phyloP scores from a whole-genome alignment of 2,797 vertebrate species.

The Oceanodroma leucorhoa region DNA sequence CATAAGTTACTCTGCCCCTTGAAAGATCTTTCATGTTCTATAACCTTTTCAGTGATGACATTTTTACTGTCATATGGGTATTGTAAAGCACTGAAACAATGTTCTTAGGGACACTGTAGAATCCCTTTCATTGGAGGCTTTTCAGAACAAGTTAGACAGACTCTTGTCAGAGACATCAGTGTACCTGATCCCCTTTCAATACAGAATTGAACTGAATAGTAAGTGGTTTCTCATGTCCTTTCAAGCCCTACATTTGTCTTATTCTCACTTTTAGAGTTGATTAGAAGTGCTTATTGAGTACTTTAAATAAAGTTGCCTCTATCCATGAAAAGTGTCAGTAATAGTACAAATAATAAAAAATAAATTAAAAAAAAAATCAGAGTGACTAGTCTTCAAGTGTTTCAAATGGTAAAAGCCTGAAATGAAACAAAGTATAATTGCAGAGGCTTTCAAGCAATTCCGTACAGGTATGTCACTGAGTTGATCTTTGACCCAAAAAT shows the following conservation, averaged over 20 bases:
- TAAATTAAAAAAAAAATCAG: not conserved
- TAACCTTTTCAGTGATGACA: not conserved
- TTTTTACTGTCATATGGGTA: not conserved
- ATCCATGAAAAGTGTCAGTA: not conserved
- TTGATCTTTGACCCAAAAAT: not conserved
- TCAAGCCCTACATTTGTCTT: not conserved
- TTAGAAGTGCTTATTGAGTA: not conserved
- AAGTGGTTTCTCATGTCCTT: not conserved
- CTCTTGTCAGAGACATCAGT: not conserved
- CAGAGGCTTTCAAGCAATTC: not conserved
- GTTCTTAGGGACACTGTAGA: not conserved
- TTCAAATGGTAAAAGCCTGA: not conserved
- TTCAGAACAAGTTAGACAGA: not conserved
- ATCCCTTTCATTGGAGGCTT: not conserved
- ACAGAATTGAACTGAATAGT: not conserved
- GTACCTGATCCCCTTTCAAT: not conserved
- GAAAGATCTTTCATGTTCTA: not conserved
- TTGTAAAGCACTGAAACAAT: not conserved
- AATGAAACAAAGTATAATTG: not conserved
- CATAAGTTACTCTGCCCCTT: not conserved
- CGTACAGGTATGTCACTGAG: not conserved
- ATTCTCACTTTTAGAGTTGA: not conserved
- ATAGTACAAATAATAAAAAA: not conserved
- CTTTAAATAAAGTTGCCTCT: not conserved
- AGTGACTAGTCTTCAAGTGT: not conserved